phyloP scores from a whole-genome alignment of 2,113 vertebrate genomes.

The Xiphophorus couchianus region DNA sequence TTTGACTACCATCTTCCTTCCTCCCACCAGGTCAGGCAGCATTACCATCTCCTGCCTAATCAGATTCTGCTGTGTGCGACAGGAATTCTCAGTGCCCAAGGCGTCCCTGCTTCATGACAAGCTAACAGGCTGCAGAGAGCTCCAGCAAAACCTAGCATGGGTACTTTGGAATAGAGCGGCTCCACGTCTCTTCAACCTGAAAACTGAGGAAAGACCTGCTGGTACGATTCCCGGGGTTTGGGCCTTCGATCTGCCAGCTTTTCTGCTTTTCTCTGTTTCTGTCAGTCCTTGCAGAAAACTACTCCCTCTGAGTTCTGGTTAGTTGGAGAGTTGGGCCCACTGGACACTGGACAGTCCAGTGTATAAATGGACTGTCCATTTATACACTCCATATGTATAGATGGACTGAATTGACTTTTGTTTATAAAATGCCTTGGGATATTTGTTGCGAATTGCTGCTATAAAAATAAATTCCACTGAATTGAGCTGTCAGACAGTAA shows the following conservation, averaged over 20 bases:
- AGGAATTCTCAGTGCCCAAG: slow-evolving; percentile 64
- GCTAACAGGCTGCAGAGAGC: slow-evolving; percentile 49
- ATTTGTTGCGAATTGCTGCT: no score
- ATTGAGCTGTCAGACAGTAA: not conserved
- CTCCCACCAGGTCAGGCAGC: slow-evolving; percentile 62
- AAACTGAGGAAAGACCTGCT: slow-evolving; percentile 28
- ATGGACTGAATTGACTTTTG: no score
- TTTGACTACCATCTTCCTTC: slow-evolving; percentile 63
- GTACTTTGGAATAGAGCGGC: slow-evolving; percentile 32
- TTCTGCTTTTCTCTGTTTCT: slow-evolving; percentile 15
- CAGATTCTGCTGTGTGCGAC: slow-evolving; percentile 71
- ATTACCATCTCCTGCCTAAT: slow-evolving; percentile 73
- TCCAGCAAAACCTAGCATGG: slow-evolving; percentile 50
- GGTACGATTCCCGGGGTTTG: slow-evolving; percentile 23
- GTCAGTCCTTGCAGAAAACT: slow-evolving; percentile 8
- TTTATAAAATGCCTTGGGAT: no score
- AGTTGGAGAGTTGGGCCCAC: slow-evolving; percentile 36
- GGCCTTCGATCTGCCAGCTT: slow-evolving; percentile 15
- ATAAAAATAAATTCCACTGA: no score
- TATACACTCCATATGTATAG: no score
- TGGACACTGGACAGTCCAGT: no score
- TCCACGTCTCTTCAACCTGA: slow-evolving; percentile 26
- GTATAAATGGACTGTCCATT: no score
- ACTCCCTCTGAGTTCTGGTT: slow-evolving; percentile 37
- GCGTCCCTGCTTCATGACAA: slow-evolving; percentile 51